phyloP scores from a whole-genome alignment of 2,888 invertebrate species.

The Frankliniella intonsa region DNA sequence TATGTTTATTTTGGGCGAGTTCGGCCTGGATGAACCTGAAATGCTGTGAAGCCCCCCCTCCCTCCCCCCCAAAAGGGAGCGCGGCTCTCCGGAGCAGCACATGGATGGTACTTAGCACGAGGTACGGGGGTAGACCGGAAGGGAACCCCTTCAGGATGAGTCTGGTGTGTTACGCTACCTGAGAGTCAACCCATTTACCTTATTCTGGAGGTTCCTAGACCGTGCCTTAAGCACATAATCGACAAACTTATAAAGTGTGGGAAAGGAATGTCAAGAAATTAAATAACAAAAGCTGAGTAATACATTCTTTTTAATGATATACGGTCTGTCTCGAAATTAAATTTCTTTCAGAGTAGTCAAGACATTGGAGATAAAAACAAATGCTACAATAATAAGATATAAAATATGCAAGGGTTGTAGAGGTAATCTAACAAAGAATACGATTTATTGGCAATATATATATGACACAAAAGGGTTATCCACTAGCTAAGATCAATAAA shows the following conservation, averaged over 20 bases:
- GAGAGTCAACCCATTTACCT: too few species aligned
- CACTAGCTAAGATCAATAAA: not conserved
- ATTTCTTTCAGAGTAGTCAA: not conserved
- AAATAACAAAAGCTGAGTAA: not conserved
- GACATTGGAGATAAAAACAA: constrained; percentile 7
- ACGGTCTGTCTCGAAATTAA: not conserved
- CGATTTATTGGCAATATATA: constrained; percentile 12
- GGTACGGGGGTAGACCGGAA: not conserved
- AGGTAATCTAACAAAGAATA: not conserved
- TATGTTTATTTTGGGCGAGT: not conserved
- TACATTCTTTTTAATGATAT: not conserved
- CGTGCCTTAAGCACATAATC: too few species aligned
- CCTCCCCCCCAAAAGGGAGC: not conserved
- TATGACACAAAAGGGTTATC: constrained; percentile 22
- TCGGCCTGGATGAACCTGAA: not conserved
- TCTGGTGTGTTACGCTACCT: too few species aligned
- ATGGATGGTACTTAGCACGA: not conserved
- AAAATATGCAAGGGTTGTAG: constrained; percentile 17
- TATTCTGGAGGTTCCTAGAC: too few species aligned
- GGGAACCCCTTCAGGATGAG: too few species aligned
- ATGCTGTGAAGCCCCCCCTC: not conserved
- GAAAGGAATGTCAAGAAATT: not conserved
- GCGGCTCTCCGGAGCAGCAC: not conserved
- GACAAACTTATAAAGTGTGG: not conserved
- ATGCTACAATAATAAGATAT: constrained; percentile 5